Evolutionary conservation across 2,113 vertebrate species (phyloP).

Genomic region (Pterocles orientalis): DNA sequence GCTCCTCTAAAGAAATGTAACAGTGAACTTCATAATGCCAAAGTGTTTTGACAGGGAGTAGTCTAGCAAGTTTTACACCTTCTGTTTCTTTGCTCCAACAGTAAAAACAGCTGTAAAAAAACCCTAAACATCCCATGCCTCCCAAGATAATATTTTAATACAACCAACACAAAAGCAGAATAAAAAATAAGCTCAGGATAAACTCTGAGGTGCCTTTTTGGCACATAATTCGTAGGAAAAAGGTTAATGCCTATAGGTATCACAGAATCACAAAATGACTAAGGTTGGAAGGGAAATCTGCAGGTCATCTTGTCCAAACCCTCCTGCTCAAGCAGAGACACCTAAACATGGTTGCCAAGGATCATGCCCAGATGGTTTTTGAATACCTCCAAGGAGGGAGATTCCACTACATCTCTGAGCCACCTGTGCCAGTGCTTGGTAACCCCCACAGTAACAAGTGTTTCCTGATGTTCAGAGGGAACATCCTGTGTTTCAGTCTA

Average conservation of each 20-base stretch:
- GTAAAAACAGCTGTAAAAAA: neutral
- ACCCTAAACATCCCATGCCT: accelerated
- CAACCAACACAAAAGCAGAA: neutral
- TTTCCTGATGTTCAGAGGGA: neutral
- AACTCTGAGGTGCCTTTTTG: neutral
- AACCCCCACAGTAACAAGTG: neutral
- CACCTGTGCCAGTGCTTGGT: no score
- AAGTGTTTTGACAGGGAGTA: neutral
- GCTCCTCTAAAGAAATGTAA: neutral
- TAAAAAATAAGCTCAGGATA: neutral
- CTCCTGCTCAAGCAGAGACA: neutral
- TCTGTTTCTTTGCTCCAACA: neutral
- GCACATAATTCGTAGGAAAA: neutral
- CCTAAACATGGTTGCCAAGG: neutral
- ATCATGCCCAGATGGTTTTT: neutral
- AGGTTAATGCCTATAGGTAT: accelerated
- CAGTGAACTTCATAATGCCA: neutral
- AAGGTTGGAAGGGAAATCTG: neutral
- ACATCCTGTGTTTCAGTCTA: neutral
- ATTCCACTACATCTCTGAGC: neutral
- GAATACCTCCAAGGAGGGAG: neutral
- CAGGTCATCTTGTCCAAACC: neutral
- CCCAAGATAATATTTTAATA: neutral
- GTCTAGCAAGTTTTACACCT: neutral
- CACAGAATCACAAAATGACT: neutral